These are phyloP conservation scores for Carollia perspicillata DNA, from an alignment of 2,113 vertebrate species.

Conservation along the genomic window DNA sequence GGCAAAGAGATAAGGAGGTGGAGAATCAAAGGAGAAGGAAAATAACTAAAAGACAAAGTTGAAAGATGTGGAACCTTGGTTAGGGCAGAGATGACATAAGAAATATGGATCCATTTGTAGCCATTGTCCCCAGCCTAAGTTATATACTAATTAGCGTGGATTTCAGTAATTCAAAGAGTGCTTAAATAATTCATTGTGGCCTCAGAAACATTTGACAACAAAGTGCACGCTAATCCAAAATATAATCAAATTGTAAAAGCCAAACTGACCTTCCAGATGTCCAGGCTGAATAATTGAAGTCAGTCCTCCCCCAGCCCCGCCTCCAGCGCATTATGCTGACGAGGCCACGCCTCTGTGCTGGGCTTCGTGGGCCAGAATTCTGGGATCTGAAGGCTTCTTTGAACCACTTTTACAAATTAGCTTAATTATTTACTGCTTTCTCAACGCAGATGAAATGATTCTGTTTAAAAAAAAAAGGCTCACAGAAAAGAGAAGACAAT, in stretches of 20 bases:
- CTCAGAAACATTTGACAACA: constrained; percentile 43
- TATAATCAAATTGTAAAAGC: constrained; percentile 44
- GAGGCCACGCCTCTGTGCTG: neutral
- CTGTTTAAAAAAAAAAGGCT: neutral
- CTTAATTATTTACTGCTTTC: constrained; percentile 57
- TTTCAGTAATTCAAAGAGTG: constrained; percentile 6
- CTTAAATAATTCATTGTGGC: constrained; percentile 45
- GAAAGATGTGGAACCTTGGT: neutral
- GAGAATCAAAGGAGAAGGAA: neutral
- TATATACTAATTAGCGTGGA: neutral
- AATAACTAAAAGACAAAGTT: neutral
- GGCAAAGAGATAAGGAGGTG: neutral
- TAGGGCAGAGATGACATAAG: neutral
- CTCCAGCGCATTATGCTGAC: neutral
- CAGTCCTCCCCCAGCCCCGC: neutral
- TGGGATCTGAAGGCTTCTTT: constrained; percentile 35
- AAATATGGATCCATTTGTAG: neutral
- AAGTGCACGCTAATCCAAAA: constrained; percentile 23
- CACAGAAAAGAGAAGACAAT: neutral
- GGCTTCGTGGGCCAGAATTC: neutral
- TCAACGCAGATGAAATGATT: neutral
- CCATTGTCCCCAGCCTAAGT: neutral
- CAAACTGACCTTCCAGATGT: constrained; percentile 64
- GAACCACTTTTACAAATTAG: constrained; percentile 41
- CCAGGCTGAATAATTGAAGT: constrained; percentile 60